A percentile compares a stretch with the other conserved stretches of the same genome.
phyloP scores from a whole-genome alignment of 2,888 invertebrate species.

The Aphidius colemani region DNA sequence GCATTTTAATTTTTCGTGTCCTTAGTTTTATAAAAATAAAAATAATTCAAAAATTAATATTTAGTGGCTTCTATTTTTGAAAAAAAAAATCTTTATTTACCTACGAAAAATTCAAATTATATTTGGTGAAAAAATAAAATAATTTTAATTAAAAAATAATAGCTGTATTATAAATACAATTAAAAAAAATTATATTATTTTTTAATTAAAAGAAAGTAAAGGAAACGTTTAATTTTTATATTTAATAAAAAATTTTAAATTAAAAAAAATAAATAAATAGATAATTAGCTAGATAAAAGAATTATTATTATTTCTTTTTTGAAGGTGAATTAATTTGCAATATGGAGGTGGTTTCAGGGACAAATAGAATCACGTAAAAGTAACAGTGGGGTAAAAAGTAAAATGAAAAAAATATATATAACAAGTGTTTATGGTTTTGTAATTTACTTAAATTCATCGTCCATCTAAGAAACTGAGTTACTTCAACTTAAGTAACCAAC shows the following conservation, averaged over 20 bases:
- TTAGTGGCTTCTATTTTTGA: too few relatives aligned
- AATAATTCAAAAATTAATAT: too few relatives aligned
- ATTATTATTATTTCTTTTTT: not conserved
- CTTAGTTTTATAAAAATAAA: too few relatives aligned
- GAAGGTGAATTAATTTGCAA: not conserved
- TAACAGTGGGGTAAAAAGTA: conserved; percentile 9
- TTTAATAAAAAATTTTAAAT: not conserved
- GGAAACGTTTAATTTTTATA: too few relatives aligned
- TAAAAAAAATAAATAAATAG: conserved; percentile 12
- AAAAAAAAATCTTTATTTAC: too few relatives aligned
- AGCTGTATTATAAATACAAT: too few relatives aligned
- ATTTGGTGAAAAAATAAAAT: too few relatives aligned
- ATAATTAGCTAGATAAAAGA: not conserved
- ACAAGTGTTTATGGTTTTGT: conserved; percentile 26
- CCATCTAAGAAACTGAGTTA: conserved; percentile 44
- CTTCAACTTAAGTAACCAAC: conserved; percentile 42
- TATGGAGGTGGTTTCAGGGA: conserved; percentile 20
- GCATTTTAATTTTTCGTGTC: too few relatives aligned
- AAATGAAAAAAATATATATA: not conserved
- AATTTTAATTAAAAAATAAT: too few relatives aligned
- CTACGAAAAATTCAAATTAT: too few relatives aligned
- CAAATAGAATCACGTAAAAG: conserved; percentile 26
- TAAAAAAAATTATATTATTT: too few relatives aligned
- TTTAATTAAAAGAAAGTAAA: too few relatives aligned
- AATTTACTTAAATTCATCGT: conserved; percentile 47